These are phyloP conservation scores for Oreochromis aureus DNA, from an alignment of 2,113 vertebrate species.

Conservation along the genomic window DNA sequence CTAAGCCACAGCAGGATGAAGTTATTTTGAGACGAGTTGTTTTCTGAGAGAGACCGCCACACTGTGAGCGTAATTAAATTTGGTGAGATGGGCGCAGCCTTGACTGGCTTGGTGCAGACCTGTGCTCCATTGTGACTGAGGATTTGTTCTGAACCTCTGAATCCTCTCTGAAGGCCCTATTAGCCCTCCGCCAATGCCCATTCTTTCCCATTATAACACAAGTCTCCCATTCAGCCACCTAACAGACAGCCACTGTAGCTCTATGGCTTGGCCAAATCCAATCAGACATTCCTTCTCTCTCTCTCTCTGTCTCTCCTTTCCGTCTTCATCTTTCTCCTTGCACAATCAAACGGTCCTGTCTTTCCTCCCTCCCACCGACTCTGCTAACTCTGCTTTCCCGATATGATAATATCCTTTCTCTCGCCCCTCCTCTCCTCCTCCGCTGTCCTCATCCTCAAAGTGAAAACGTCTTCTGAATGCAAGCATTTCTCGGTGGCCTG, in stretches of 20 bases:
- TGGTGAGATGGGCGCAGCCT: slow-evolving; percentile 17
- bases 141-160: slow-evolving; percentile 46
- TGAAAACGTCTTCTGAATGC: slow-evolving; percentile 31
- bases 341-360: slow-evolving; percentile 20
- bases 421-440: slow-evolving; percentile 15
- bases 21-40: slow-evolving; percentile 6
- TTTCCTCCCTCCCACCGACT: slow-evolving; percentile 1
- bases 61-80: slow-evolving; percentile 38
- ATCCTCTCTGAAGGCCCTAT: slow-evolving; percentile 56
- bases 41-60: slow-evolving; percentile 11
- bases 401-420: slow-evolving; percentile 32
- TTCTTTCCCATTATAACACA: slow-evolving; percentile 46
- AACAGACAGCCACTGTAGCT: slow-evolving; percentile 6
- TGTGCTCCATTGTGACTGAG: slow-evolving; percentile 32
- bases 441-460: slow-evolving; percentile 33
- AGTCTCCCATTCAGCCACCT: slow-evolving; percentile 25
- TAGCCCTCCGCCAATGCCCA: slow-evolving; percentile 20
- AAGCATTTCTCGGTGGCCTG: slow-evolving; percentile 16
- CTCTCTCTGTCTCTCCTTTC: not conserved
- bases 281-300: slow-evolving; percentile 23
- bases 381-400: not conserved
- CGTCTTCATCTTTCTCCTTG: slow-evolving; percentile 21
- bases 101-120: slow-evolving; percentile 24
- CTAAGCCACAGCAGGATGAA: not conserved
- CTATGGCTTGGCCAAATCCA: slow-evolving; percentile 24